Base-by-base conservation (phyloP, 2,797 vertebrate species). In the Leptatherina wallacei region DNA sequence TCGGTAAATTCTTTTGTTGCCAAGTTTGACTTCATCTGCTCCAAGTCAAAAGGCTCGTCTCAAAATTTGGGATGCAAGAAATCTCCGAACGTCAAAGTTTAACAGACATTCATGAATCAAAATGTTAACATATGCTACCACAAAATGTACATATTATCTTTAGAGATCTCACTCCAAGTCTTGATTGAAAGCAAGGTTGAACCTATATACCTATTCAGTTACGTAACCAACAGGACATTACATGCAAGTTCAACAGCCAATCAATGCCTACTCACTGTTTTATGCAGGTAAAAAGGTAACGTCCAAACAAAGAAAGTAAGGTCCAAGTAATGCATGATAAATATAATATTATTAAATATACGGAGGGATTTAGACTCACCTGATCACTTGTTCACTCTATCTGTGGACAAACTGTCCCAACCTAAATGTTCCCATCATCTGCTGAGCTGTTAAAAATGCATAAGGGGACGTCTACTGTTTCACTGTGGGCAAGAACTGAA, bases 391-490 rank as follows among this genome's bases (percentile, higher is more conserved):
- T 81, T 82, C 84, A 68, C 81, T 87, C 75, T 89, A 89, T 92
- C 86, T 91, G 83, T 88, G 90, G 75, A 92, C 91, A 91, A 86
- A 85, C 77, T 83, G 91, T 92, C 88, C 92, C 74, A 81, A 86
- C 72, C 87, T 64, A 87, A 88, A 82, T 85, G 90, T 90, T 90
- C 89, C 89, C 90, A 91, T 94, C 93, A 86, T 91, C 88, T 91
- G 93, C 93, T 91, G 92, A 92, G 91, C 89, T 91, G 89, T 94
- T 91, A 94, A 93, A 94, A 92, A 94, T 94, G 91, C 91, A 93
- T 91, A 80, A 91, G 85, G 85, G 86, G 65, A 83, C 71, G 70
- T 86, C 88, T 94, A 91, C 84, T 33, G 88, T 93, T 93, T 91
- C 92, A 93, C 77, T 72, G 82, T 75, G 65, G 74, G 85, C 76